Evolutionary conservation across 1,140 invertebrate species (phyloP).

Genomic region (Heliconius himera): DNA sequence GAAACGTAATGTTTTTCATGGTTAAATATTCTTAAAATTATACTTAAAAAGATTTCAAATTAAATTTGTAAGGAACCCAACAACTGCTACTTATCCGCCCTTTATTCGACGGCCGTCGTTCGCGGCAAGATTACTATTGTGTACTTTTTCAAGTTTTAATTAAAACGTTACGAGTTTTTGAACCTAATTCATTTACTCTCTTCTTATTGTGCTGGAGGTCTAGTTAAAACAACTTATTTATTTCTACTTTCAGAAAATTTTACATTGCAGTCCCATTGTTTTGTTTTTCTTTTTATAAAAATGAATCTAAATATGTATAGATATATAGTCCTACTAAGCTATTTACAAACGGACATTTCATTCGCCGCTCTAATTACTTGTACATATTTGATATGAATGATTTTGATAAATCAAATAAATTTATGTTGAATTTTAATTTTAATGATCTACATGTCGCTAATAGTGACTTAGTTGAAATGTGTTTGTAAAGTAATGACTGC

Average conservation of each 20-base stretch:
- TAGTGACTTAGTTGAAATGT: no score
- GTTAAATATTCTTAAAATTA: not conserved
- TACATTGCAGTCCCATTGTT: not conserved
- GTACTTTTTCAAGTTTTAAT: slow-evolving; percentile 7
- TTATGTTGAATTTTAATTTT: no score
- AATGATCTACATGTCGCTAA: no score
- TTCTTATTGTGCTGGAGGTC: not conserved
- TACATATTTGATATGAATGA: no score
- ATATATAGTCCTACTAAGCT: no score
- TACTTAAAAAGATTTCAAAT: not conserved
- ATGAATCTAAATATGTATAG: not conserved
- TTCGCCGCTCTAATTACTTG: no score
- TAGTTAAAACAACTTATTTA: not conserved
- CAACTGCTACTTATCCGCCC: not conserved
- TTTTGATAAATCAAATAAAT: no score
- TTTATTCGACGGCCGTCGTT: slow-evolving; percentile 4
- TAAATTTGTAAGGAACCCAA: not conserved
- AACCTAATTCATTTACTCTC: slow-evolving; percentile 14
- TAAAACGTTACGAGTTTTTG: slow-evolving; percentile 7
- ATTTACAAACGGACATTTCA: no score
- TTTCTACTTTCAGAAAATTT: not conserved
- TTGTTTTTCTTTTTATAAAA: not conserved
- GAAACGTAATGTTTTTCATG: not conserved
- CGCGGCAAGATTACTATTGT: slow-evolving; percentile 9
- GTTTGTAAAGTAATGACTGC: no score